These are phyloP conservation scores for Ptychoptera contaminata DNA, from an alignment of 2,888 invertebrate genomes.

Conservation along the genomic window DNA sequence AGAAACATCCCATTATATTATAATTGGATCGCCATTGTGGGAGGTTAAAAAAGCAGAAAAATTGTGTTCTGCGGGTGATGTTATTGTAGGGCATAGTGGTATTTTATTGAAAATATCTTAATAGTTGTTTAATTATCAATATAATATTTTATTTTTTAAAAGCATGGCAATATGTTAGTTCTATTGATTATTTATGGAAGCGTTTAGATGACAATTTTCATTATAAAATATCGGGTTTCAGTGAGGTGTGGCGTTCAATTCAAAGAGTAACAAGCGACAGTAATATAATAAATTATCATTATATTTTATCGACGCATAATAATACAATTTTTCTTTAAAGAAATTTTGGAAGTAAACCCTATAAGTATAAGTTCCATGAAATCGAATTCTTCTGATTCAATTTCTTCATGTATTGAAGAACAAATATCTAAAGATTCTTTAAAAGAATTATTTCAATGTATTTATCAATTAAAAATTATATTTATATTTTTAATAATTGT, in stretches of 20 bases:
- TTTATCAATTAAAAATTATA: too few species aligned
- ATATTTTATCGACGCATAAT: too few species aligned
- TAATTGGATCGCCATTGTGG: conserved; percentile 45
- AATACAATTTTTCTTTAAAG: too few species aligned
- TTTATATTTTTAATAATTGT: too few species aligned
- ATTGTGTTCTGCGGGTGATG: conserved; percentile 40
- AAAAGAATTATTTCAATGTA: too few species aligned
- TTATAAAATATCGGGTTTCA: conserved; percentile 32
- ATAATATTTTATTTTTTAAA: conserved; percentile 12
- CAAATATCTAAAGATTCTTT: too few species aligned
- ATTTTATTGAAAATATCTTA: not conserved
- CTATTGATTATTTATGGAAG: conserved; percentile 41
- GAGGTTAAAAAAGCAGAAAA: conserved; percentile 38
- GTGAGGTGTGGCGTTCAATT: conserved; percentile 26
- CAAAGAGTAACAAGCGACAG: not conserved
- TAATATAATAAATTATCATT: too few species aligned
- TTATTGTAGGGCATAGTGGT: conserved; percentile 28
- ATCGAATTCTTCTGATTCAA: too few species aligned
- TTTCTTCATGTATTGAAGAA: too few species aligned
- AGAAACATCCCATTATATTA: conserved; percentile 37
- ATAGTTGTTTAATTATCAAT: not conserved
- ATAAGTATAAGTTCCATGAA: too few species aligned
- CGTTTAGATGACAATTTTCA: conserved; percentile 37
- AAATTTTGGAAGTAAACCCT: too few species aligned
- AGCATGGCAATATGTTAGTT: conserved; percentile 43